Evolutionary conservation across 2,888 invertebrate genomes (phyloP).

Genomic region (Griposia aprilina): DNA sequence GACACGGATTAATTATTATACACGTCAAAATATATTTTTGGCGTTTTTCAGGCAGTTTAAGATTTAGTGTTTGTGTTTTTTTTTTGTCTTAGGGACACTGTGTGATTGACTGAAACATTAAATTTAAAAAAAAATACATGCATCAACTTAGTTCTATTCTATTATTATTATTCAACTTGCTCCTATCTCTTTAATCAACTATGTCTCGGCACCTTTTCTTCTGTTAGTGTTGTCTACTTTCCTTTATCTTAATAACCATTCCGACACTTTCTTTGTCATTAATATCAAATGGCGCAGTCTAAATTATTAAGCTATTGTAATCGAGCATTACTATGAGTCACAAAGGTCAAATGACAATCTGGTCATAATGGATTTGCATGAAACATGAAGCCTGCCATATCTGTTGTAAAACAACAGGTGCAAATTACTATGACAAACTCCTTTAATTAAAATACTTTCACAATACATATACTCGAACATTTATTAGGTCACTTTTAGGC

Average conservation of each 20-base stretch:
- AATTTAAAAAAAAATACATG: too few relatives aligned
- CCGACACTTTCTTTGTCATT: too few relatives aligned
- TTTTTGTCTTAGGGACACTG: neutral
- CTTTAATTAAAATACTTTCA: neutral
- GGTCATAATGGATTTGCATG: neutral
- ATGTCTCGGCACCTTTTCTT: neutral
- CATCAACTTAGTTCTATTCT: neutral
- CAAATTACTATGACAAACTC: slow-evolving; percentile 30
- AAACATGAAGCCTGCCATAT: slow-evolving; percentile 30
- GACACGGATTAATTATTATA: slow-evolving; percentile 52
- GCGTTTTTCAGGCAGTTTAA: slow-evolving; percentile 11
- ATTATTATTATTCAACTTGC: neutral
- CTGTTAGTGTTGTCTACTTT: neutral
- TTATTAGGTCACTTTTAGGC: neutral
- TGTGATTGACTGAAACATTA: neutral
- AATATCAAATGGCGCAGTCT: too few relatives aligned
- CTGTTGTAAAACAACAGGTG: slow-evolving; percentile 34
- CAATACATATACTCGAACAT: neutral
- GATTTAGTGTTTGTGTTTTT: neutral
- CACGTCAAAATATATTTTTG: slow-evolving; percentile 52
- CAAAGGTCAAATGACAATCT: slow-evolving; percentile 33
- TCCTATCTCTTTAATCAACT: neutral
- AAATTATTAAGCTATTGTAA: neutral
- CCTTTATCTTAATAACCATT: neutral
- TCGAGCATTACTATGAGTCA: slow-evolving; percentile 3